Evolutionary conservation across 2,113 vertebrate species (phyloP), one percentile per base, ranked within the genome.

Genomic region (Paradoxurus hermaphroditus): DNA sequence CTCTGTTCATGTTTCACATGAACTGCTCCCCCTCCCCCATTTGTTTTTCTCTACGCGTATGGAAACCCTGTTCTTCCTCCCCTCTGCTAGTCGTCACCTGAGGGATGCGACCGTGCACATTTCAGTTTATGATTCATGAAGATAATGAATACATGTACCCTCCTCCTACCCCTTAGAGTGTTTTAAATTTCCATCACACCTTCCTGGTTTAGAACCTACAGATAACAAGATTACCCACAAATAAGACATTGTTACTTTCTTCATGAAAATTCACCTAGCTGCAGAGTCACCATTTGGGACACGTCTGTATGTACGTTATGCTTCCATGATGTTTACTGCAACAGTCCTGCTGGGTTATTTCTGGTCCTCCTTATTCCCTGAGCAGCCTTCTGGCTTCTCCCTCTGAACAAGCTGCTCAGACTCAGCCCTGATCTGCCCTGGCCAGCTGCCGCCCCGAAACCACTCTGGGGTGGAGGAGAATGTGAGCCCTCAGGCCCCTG

Each of bases 301-400:
- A 7, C 5, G 2, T 11, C 7, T 16, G 31, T 21, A 4, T 25
- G 62, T n/a, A 29, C 4, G 44, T 31, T 18, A 7, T 3, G 14
- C 41, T 29, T 36, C 3, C 3, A 7, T 18, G 27, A 11, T 27
- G 31, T 51, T n/a, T 9, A 68, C 31, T 53, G 11, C 51, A 16
- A 11, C 51, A 36, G 16, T 5, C 23, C 65, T 18, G 83, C 21
- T 11, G 46, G 44, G 63, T 1, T n/a, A 8, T 12, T 46, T 82
- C 79, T 49, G 63, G 9, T 23, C 25, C 44, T 68, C 36, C 63
- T 51, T 3, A 1, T 10, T 63, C 72, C 72, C 36, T 3, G 31
- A 10, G 1, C 41, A 7, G 41, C 56, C 13, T 46, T 29, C 39
- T 5, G 12, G 29, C 86, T 10, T 10, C 36, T 75, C 18, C 4